Conservation (phyloP, 2,113 vertebrate species). For the Gracilinanus agilis region DNA sequence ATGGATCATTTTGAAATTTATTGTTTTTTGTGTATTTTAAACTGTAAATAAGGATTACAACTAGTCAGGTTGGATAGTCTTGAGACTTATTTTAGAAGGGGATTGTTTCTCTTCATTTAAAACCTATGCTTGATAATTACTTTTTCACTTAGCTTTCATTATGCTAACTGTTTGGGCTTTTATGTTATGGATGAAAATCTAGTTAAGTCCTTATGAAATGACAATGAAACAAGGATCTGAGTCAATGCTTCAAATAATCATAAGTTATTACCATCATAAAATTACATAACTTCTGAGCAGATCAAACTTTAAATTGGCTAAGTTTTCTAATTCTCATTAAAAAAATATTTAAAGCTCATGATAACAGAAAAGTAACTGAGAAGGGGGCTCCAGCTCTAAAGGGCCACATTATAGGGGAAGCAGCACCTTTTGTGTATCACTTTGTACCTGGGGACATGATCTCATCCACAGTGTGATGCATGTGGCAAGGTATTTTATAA, state of each 20-base stretch:
- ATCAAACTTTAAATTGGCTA: background rate
- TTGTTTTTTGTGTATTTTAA: background rate
- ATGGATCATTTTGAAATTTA: slow-evolving; percentile 1
- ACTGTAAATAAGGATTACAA: background rate
- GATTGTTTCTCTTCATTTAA: background rate
- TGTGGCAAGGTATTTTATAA: background rate
- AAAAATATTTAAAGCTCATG: background rate
- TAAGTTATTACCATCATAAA: background rate
- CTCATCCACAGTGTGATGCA: background rate
- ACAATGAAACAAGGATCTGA: slow-evolving; percentile 23
- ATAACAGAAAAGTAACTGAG: background rate
- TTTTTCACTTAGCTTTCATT: background rate
- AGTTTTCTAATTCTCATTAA: background rate
- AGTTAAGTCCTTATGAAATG: slow-evolving; percentile 10
- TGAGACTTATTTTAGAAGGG: background rate
- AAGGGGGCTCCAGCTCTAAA: background rate
- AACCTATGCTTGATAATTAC: background rate
- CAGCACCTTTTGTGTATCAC: background rate
- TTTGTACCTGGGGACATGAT: background rate
- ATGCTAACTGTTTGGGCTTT: background rate
- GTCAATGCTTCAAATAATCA: slow-evolving; percentile 2
- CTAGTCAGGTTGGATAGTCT: background rate
- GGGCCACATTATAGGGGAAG: background rate
- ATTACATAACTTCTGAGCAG: background rate
- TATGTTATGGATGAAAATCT: background rate